Percentiles rank a stretch among this genome's conserved stretches.
These are phyloP conservation scores for Biston betularia DNA, from an alignment of 2,888 invertebrate genomes.

Conservation along the genomic window DNA sequence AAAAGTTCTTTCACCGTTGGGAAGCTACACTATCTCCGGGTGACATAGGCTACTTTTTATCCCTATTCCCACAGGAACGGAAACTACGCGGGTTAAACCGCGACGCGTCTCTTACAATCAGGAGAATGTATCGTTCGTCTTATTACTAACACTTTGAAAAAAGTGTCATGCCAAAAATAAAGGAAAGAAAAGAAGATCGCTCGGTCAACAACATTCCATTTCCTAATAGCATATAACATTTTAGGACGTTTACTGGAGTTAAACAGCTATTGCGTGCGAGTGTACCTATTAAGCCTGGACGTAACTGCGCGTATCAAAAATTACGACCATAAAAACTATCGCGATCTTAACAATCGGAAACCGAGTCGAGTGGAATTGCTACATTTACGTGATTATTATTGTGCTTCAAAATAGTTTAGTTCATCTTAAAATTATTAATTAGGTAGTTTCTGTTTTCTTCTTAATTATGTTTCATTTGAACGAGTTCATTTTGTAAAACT, in stretches of 20 bases:
- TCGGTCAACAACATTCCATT: neutral
- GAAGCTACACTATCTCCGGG: too few relatives aligned
- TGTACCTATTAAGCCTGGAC: slow-evolving; percentile 27
- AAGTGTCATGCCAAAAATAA: too few relatives aligned
- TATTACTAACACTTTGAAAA: too few relatives aligned
- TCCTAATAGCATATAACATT: neutral
- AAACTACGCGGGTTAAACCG: too few relatives aligned
- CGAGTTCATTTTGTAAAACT: too few relatives aligned
- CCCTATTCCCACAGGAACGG: too few relatives aligned
- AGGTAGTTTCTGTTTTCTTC: neutral
- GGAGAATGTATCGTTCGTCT: too few relatives aligned
- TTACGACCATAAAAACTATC: slow-evolving; percentile 39
- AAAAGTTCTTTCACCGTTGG: too few relatives aligned
- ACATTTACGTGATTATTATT: neutral
- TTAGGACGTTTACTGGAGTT: slow-evolving; percentile 20
- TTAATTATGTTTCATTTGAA: too few relatives aligned
- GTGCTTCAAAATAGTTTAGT: neutral
- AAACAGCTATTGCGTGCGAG: slow-evolving; percentile 38
- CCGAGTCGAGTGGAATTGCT: slow-evolving; percentile 10
- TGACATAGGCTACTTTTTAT: too few relatives aligned
- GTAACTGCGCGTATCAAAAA: slow-evolving; percentile 33
- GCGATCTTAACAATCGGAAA: slow-evolving; percentile 31
- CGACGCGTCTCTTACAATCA: too few relatives aligned
- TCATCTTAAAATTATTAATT: neutral
- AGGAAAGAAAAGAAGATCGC: neutral